Evolutionary conservation across 2,113 vertebrate genomes (phyloP), one percentile per base, ranked within the genome.

Genomic region (Rostratula benghalensis): DNA sequence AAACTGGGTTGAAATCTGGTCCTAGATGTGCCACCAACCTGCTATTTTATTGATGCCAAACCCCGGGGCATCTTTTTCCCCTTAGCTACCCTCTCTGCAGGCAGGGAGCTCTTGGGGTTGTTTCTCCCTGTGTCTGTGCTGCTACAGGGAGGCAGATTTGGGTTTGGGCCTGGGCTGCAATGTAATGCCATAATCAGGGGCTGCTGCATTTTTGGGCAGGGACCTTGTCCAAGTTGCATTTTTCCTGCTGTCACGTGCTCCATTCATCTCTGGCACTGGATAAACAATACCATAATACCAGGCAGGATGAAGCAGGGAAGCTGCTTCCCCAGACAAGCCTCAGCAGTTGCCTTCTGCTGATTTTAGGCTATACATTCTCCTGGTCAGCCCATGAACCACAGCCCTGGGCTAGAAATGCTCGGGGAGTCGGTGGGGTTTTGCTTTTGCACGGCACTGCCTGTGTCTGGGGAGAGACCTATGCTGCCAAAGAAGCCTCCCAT

Each of bases 231-330:
- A 94, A 94, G 89, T 94, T 73, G 61, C 96, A 96, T 96, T 96
- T 96, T 96, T 97, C 86, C 90, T 94, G 69, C 74, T 45, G 95
- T 96, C 96, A 97, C 90, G 95, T 97, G 96, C 37, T 96, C 95
- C 91, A 92, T 96, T 96, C 96, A 96, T 95, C 92, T 92, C 94
- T 94, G 95, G 94, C 94, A 94, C 91, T 80, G 92, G 81, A 94
- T 96, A 96, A 96, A 96, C 94, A 96, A 93, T 91, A 92, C 74
- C 94, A 94, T 84, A 93, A 96, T 95, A 92, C 92, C 90, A 94
- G 90, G 92, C 94, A 95, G 88, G 94, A 95, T 30, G 24, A 86
- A 96, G 90, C 95, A 95, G 71, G 59, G 90, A 96, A 74, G 64
- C 83, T 86, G 93, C 69, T 95, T 96, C 89, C 90, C 69, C 81